Conservation (phyloP, 1,140 invertebrate species). For the Zaprionus ornatus region DNA sequence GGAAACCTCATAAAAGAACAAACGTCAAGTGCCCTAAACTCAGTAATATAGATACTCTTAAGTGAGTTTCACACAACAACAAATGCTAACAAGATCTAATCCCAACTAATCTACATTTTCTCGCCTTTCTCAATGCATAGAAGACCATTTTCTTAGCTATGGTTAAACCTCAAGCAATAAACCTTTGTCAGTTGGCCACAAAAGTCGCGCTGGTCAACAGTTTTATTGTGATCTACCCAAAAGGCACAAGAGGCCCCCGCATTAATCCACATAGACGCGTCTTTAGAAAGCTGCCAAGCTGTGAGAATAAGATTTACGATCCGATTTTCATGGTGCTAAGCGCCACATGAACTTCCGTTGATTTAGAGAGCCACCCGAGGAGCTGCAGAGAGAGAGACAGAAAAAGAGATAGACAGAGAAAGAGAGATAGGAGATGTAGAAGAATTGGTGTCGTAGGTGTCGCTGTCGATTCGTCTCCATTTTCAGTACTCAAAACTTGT, state of each 20-base stretch:
- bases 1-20: neutral
- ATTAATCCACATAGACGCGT: conserved; percentile 10
- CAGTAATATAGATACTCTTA: neutral
- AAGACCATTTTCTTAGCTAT: neutral
- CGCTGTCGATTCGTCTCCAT: neutral
- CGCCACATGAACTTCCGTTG: conserved; percentile 78
- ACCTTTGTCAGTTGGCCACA: neutral
- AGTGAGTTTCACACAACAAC: neutral
- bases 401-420: neutral
- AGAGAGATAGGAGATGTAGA: neutral
- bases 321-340: conserved; percentile 58
- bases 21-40: neutral
- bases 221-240: conserved; percentile 32
- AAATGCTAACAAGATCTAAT: neutral
- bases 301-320: conserved; percentile 61
- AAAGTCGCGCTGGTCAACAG: conserved; percentile 23
- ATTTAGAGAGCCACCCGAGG: conserved; percentile 44
- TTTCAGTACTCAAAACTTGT: conserved; percentile 12
- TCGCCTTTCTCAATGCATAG: neutral
- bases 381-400: neutral
- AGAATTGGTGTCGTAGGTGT: neutral
- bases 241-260: conserved; percentile 36
- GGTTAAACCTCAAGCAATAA: neutral
- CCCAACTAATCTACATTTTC: conserved; percentile 1
- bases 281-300: conserved; percentile 50